Evolutionary conservation across 2,113 vertebrate species (phyloP).

Genomic region (Hymenochirus boettgeri): DNA sequence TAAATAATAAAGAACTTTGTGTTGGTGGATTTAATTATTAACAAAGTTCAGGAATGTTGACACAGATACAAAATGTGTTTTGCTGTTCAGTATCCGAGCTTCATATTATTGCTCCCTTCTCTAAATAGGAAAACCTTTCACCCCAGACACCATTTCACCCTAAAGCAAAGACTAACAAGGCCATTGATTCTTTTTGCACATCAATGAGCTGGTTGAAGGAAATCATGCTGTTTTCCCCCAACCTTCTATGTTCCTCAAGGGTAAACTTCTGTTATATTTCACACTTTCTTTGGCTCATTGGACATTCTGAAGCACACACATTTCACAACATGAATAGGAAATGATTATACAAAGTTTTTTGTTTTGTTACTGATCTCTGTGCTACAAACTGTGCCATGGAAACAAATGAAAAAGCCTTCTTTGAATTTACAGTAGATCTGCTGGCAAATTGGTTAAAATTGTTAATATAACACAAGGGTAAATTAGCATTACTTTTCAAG

Average conservation of each 20-base stretch:
- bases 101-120: constrained; percentile 10
- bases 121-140: constrained; percentile 23
- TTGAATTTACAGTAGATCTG: too few relatives aligned
- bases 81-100: constrained; percentile 5
- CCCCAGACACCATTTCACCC: constrained; percentile 19
- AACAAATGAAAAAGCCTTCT: too few relatives aligned
- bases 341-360: constrained; percentile 26
- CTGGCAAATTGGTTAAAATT: too few relatives aligned
- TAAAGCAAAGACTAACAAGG: constrained; percentile 31
- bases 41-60: background rate
- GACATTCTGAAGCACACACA: constrained; percentile 26
- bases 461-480: too few relatives aligned
- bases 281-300: constrained; percentile 36
- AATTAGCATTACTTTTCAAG: too few relatives aligned
- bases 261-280: constrained; percentile 29
- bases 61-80: background rate
- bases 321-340: constrained; percentile 26
- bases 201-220: constrained; percentile 27
- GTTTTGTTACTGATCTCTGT: background rate
- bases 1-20: background rate
- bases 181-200: constrained; percentile 36
- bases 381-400: background rate
- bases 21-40: background rate
- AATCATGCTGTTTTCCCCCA: constrained; percentile 24
- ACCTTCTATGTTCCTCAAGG: constrained; percentile 19